These are phyloP conservation scores for Rhopilema esculentum DNA, from an alignment of 30 jellyfish, hydroid and myxozoan genomes.

Conservation along the genomic window DNA sequence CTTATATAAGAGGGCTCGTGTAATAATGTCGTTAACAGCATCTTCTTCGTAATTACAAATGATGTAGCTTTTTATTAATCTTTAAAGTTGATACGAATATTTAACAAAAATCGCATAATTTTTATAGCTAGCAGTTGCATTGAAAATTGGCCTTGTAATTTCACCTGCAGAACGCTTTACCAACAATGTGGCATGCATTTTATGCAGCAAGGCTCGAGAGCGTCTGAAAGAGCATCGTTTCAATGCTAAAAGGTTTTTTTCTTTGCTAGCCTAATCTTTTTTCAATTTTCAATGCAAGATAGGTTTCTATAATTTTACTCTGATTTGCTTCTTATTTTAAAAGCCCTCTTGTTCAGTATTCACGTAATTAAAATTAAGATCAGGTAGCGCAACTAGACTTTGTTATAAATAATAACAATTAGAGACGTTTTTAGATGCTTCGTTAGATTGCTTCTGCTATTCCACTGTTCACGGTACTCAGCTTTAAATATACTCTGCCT, in stretches of 20 bases:
- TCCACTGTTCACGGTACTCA: too few species aligned
- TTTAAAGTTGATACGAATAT: not conserved
- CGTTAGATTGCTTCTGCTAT: too few species aligned
- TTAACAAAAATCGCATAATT: not conserved
- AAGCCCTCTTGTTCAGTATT: too few species aligned
- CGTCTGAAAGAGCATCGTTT: too few species aligned
- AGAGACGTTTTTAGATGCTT: too few species aligned
- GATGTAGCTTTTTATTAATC: not conserved
- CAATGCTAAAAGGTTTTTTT: too few species aligned
- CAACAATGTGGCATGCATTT: too few species aligned
- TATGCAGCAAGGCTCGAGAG: too few species aligned
- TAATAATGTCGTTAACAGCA: not conserved
- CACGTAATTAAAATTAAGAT: too few species aligned
- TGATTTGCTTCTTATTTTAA: not conserved
- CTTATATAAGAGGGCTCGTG: not conserved
- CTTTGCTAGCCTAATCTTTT: not conserved
- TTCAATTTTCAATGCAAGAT: not conserved
- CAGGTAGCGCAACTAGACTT: not conserved
- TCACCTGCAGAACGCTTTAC: too few species aligned
- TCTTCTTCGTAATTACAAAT: not conserved
- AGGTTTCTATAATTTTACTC: not conserved
- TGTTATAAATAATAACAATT: too few species aligned
- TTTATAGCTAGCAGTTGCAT: not conserved
- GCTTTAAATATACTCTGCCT: too few species aligned
- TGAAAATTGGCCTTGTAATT: not conserved